phyloP scores from a whole-genome alignment of 2,888 invertebrate genomes.

The Pyrgus malvae region DNA sequence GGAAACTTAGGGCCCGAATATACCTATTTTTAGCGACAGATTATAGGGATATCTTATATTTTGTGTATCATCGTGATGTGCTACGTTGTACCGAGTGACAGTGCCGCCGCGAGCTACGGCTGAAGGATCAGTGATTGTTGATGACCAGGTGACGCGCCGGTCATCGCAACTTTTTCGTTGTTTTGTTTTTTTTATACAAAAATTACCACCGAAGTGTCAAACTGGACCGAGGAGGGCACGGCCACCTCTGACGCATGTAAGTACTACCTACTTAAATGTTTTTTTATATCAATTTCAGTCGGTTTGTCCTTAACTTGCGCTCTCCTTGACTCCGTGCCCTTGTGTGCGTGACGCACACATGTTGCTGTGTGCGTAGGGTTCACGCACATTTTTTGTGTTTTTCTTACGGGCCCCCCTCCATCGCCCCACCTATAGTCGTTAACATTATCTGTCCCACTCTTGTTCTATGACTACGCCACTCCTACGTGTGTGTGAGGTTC shows the following conservation, averaged over 20 bases:
- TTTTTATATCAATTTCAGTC: too few relatives aligned
- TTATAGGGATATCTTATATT: constrained; percentile 47
- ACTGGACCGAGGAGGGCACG: constrained; percentile 79
- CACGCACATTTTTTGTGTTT: constrained; percentile 78
- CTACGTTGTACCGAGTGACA: constrained; percentile 64
- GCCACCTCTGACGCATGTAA: constrained; percentile 80
- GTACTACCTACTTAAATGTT: constrained; percentile 76
- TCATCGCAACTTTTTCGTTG: constrained; percentile 64
- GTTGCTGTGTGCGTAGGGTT: constrained; percentile 61
- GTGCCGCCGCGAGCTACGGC: constrained; percentile 66
- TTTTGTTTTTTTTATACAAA: constrained; percentile 51
- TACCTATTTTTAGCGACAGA: constrained; percentile 51
- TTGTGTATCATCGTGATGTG: constrained; percentile 73
- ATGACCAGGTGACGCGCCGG: constrained; percentile 68
- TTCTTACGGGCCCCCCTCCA: constrained; percentile 66
- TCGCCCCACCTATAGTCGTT: constrained; percentile 65
- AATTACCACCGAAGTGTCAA: constrained; percentile 81
- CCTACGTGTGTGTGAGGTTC: constrained; percentile 53
- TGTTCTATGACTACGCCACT: constrained; percentile 68
- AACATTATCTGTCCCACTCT: constrained; percentile 78
- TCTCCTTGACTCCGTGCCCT: constrained; percentile 56
- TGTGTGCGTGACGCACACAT: constrained; percentile 49
- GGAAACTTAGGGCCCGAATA: constrained; percentile 78
- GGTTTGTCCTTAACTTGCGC: constrained; percentile 64
- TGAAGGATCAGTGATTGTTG: constrained; percentile 63